Evolutionary conservation across 2,888 invertebrate species (phyloP).

Genomic region (Caenorhabditis sp.): DNA sequence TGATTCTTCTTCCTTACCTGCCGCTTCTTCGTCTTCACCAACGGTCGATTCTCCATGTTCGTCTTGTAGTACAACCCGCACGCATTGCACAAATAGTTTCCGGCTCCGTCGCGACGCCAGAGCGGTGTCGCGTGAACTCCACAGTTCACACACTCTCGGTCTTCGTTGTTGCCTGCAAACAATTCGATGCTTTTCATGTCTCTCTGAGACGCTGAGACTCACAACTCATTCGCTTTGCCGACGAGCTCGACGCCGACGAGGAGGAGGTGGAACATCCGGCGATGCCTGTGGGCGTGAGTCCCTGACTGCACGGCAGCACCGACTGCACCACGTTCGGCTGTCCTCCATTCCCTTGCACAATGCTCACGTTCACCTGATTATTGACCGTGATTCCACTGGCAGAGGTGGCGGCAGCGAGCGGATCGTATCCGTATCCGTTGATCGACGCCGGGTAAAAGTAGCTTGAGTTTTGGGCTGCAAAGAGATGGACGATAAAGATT

Average conservation of each 20-base stretch:
- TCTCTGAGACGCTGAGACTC: too few species aligned
- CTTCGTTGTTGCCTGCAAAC: conserved; percentile 84
- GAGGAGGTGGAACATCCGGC: conserved; percentile 51
- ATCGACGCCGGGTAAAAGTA: conserved; percentile 53
- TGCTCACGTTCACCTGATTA: conserved; percentile 44
- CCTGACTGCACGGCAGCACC: not conserved
- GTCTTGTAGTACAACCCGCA: conserved; percentile 99
- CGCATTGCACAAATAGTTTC: conserved; percentile 94
- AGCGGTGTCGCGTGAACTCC: conserved; percentile 96
- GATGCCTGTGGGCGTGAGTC: conserved; percentile 25
- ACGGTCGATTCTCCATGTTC: conserved; percentile 97
- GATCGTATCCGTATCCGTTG: conserved; percentile 50
- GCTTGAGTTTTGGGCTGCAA: conserved; percentile 45
- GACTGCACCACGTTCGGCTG: conserved; percentile 5
- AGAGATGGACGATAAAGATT: too few species aligned
- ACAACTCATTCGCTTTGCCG: conserved; percentile 38
- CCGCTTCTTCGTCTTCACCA: conserved; percentile 97
- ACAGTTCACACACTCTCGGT: conserved; percentile 97
- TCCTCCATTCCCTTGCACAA: conserved; percentile 29
- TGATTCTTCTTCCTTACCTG: too few species aligned
- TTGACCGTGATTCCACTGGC: conserved; percentile 46
- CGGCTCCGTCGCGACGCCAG: conserved; percentile 96
- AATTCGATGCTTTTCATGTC: too few species aligned
- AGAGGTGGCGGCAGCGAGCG: conserved; percentile 37
- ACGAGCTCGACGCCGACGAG: conserved; percentile 47